Evolutionary conservation across 2,888 invertebrate species (phyloP).

Genomic region (Acronicta psi): DNA sequence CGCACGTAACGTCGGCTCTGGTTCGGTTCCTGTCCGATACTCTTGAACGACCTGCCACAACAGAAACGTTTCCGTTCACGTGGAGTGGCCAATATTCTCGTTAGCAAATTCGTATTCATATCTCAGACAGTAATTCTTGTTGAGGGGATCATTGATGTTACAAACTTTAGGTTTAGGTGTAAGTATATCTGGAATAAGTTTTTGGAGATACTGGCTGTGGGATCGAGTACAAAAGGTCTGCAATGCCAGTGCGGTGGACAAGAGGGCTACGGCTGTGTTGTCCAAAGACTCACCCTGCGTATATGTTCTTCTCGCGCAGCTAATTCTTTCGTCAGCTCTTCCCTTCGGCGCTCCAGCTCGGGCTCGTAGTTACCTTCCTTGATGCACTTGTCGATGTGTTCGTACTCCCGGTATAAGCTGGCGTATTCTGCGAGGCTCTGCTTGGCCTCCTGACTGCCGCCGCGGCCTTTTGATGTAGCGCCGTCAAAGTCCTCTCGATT

Average conservation of each 20-base stretch:
- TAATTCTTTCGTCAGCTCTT: constrained; percentile 70
- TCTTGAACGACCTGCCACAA: constrained; percentile 73
- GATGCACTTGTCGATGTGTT: constrained; percentile 69
- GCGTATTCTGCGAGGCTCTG: constrained; percentile 79
- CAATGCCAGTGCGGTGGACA: too few species aligned
- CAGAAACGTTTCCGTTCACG: not conserved
- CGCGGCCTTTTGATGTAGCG: constrained; percentile 74
- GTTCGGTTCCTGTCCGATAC: constrained; percentile 58
- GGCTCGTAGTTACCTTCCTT: constrained; percentile 66
- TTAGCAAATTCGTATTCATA: too few species aligned
- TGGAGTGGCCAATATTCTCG: too few species aligned
- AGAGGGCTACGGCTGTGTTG: not conserved
- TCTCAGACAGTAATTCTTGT: too few species aligned
- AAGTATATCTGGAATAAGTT: too few species aligned
- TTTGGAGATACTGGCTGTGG: too few species aligned
- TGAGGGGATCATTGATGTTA: too few species aligned
- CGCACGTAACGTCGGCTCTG: constrained; percentile 66
- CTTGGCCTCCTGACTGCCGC: constrained; percentile 70
- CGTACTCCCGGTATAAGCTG: constrained; percentile 75
- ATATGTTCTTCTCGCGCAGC: constrained; percentile 74
- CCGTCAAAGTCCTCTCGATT: constrained; percentile 74
- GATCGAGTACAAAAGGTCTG: too few species aligned
- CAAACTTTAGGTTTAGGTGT: too few species aligned
- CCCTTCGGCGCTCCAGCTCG: constrained; percentile 69
- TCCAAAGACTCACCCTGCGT: constrained; percentile 65